Evolutionary conservation across 2,797 vertebrate genomes (phyloP).

Genomic region (Buphagus erythrorhynchus): DNA sequence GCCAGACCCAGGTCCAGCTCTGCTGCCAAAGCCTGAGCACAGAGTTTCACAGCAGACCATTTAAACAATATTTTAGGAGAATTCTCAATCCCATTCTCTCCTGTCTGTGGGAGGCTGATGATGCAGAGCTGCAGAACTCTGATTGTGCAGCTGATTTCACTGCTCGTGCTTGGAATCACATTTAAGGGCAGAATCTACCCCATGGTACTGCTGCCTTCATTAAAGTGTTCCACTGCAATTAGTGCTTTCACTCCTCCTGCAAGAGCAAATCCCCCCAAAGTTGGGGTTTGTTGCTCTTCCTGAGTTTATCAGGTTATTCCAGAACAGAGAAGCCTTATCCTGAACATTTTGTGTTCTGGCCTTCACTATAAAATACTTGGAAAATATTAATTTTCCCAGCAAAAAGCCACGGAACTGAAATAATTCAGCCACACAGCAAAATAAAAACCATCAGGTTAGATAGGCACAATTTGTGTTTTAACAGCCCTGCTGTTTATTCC

Average conservation of each 20-base stretch:
- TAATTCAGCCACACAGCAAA: not conserved
- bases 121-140: not conserved
- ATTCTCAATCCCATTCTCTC: not conserved
- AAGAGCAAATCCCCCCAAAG: not conserved
- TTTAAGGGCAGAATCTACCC: not conserved
- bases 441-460: not conserved
- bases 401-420: not conserved
- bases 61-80: not conserved
- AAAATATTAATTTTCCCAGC: not conserved
- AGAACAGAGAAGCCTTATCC: not conserved
- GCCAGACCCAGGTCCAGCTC: not conserved
- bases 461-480: not conserved
- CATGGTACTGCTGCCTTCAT: not conserved
- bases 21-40: not conserved
- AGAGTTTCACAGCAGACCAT: not conserved
- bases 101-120: not conserved
- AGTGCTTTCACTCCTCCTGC: not conserved
- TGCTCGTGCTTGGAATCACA: not conserved
- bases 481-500: not conserved
- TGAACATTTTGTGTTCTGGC: not conserved
- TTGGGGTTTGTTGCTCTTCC: not conserved
- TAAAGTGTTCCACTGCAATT: not conserved
- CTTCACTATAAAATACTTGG: not conserved
- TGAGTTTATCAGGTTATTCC: not conserved
- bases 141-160: not conserved